Conservation (phyloP, 2,797 vertebrate genomes). For the Margarornis squamiger region DNA sequence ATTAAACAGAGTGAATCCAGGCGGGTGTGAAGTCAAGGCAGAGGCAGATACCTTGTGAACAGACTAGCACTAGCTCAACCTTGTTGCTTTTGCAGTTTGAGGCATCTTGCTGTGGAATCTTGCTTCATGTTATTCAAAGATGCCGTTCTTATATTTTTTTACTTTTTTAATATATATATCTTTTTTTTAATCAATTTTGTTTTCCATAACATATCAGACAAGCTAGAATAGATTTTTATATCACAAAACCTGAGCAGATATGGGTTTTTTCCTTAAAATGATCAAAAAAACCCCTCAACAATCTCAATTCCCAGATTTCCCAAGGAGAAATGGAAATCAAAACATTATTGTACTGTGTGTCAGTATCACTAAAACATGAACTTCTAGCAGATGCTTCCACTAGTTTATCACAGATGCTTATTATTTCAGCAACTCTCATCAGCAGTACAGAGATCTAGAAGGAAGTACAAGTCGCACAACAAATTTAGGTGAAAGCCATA, state of each 20-base stretch:
- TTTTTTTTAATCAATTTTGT: background rate
- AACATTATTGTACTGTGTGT: background rate
- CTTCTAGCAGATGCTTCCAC: background rate
- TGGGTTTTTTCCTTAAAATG: background rate
- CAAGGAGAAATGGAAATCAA: background rate
- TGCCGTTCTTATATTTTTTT: fast-evolving
- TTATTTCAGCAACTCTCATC: background rate
- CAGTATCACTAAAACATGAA: background rate
- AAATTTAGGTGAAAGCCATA: background rate
- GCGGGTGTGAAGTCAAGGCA: background rate
- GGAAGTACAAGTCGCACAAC: background rate
- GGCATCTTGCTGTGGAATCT: background rate
- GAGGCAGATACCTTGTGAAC: background rate
- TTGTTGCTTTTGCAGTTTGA: background rate
- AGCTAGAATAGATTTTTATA: background rate
- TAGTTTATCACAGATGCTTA: background rate
- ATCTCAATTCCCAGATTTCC: background rate
- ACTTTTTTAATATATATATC: background rate
- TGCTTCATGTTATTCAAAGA: background rate
- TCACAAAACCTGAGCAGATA: background rate
- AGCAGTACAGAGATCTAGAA: background rate
- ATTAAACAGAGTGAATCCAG: background rate
- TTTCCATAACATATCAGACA: background rate
- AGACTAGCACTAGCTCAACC: background rate
- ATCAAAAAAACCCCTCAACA: background rate